Evolutionary conservation across 2,113 vertebrate genomes (phyloP).

Genomic region (Lutjanus erythropterus): DNA sequence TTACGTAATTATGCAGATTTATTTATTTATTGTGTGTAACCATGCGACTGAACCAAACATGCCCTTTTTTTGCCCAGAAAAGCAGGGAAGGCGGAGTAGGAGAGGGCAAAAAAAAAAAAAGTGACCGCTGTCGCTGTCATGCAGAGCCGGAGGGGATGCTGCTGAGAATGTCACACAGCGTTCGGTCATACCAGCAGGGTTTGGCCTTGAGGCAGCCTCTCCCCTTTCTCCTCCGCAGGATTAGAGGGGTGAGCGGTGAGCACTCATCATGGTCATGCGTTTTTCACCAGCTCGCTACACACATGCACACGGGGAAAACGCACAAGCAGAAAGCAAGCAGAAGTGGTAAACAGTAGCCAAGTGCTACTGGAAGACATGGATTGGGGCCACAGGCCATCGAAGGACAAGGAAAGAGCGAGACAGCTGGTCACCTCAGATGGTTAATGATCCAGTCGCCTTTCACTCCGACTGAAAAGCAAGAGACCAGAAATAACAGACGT

Average conservation of each 20-base stretch:
- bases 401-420: conserved; percentile 44
- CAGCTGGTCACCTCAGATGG: conserved; percentile 68
- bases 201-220: conserved; percentile 68
- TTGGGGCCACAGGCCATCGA: conserved; percentile 37
- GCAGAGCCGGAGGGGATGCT: conserved; percentile 62
- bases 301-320: conserved; percentile 23
- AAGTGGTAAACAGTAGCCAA: conserved; percentile 55
- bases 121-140: conserved; percentile 53
- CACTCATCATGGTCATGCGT: conserved; percentile 53
- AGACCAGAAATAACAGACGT: conserved; percentile 50
- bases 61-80: conserved; percentile 42
- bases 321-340: conserved; percentile 43
- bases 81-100: conserved; percentile 20
- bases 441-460: conserved; percentile 49
- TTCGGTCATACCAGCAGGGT: conserved; percentile 62
- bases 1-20: conserved; percentile 77
- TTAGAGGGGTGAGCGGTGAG: conserved; percentile 64
- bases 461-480: conserved; percentile 32
- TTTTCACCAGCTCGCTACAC: conserved; percentile 44
- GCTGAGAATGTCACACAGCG: conserved; percentile 69
- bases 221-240: conserved; percentile 65
- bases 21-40: conserved; percentile 78
- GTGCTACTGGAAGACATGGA: conserved; percentile 61
- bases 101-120: conserved; percentile 1
- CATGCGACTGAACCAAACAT: conserved; percentile 72